Evolutionary conservation across 2,113 vertebrate genomes (phyloP), one percentile per base, ranked within the genome.

Genomic region (Lycaon pictus): DNA sequence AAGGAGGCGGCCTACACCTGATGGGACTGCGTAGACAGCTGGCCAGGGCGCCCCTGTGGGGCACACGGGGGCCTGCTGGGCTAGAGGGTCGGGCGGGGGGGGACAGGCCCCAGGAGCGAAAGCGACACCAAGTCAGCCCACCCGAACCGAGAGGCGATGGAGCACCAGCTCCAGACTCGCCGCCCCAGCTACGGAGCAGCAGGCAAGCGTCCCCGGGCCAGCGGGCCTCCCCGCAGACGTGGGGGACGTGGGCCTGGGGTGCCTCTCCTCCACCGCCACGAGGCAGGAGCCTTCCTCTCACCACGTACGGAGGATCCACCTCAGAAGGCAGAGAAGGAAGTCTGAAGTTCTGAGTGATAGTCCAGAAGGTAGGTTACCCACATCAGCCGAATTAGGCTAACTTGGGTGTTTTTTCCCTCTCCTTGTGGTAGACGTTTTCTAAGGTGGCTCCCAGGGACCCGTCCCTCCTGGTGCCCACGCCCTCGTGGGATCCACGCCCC

Each of bases 311-410:
- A 95, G 51, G 71, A 96, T 51, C 4, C 10, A 82, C 43, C 37
- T 88, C 93, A 58, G 83, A 92, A 90, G 10, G n/a, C 82, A 23
- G 22, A 63, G 27, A 91, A 55, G 29, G 58, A 92, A 90, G 27
- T 32, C 79, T 69, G 10, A 20, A 55, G 48, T 90, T 55, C 11
- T 65, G 62, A 56, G 60, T 32, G 25, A 65, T 53, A 53, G 53
- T 35, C 3, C 15, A 62, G 60, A 96, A 95, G 37, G 58, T 11
- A 53, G 37, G 23, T 51, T 65, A 48, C 27, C 23, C 20, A 19
- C 37, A 35, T 93, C 72, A 88, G 56, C 65, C 85, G 93, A 58
- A 62, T 5, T 35, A 16, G n/a, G 19, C 27, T 96, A 37, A 69
- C 55, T 48, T 85, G 32, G 16, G 0, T 2, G 19, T 6, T 15